phyloP scores from a whole-genome alignment of 2,797 vertebrate genomes.

The Ctenopoma multispine region DNA sequence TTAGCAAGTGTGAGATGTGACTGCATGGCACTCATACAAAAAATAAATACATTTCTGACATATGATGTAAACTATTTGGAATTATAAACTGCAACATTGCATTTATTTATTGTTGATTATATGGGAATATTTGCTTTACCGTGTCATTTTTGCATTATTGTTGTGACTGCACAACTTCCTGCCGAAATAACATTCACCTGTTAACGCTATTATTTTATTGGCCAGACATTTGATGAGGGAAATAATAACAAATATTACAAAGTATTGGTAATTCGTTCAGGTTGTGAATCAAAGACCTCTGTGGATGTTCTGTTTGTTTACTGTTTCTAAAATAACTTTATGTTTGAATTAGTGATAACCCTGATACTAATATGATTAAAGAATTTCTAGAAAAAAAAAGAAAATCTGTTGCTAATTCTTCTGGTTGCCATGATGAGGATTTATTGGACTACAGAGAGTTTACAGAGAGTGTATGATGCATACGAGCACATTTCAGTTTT shows the following conservation, averaged over 20 bases:
- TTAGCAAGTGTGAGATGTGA: background rate
- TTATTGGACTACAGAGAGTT: too few species aligned
- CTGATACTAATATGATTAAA: background rate
- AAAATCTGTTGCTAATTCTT: background rate
- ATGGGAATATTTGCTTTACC: background rate
- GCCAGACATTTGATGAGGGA: background rate
- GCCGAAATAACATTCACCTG: background rate
- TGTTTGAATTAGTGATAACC: background rate
- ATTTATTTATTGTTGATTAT: background rate
- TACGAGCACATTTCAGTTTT: slow-evolving; percentile 1
- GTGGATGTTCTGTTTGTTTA: background rate
- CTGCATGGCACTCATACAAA: too few species aligned
- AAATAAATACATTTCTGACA: too few species aligned
- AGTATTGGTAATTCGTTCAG: background rate
- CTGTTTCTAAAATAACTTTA: background rate
- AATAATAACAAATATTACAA: background rate
- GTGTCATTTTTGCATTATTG: background rate
- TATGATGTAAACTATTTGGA: too few species aligned
- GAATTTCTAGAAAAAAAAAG: background rate
- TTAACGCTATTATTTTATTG: background rate
- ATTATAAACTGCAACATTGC: too few species aligned
- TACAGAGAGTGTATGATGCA: slow-evolving; percentile 3
- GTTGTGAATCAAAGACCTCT: slow-evolving; percentile 1
- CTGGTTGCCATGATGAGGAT: background rate
- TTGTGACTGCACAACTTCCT: background rate